These are phyloP conservation scores for Embiotoca jacksoni DNA, from an alignment of 2,113 vertebrate species.

Conservation along the genomic window DNA sequence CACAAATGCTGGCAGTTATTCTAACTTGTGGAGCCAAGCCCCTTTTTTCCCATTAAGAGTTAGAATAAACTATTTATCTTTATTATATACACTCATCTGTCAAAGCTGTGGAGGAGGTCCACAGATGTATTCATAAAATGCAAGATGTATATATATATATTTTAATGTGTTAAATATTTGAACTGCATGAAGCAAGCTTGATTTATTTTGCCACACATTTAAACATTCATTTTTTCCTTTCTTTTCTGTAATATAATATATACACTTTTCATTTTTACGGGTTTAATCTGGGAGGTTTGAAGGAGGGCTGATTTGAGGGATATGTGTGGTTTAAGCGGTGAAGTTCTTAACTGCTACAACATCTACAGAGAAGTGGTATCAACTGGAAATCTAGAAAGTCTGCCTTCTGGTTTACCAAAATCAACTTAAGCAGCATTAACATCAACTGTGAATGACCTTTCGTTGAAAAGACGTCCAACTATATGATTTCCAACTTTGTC, in stretches of 20 bases:
- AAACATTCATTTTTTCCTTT: constrained; percentile 15
- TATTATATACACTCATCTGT: constrained; percentile 78
- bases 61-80: constrained; percentile 79
- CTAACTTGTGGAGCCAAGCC: constrained; percentile 36
- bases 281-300: constrained; percentile 25
- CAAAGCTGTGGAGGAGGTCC: constrained; percentile 64
- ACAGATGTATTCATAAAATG: constrained; percentile 29
- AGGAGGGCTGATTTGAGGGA: constrained; percentile 27
- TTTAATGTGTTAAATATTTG: constrained; percentile 69
- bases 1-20: constrained; percentile 56
- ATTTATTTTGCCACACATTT: constrained; percentile 43
- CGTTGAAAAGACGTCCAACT: constrained; percentile 47
- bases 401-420: constrained; percentile 66
- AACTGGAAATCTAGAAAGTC: constrained; percentile 62
- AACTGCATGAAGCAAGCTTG: constrained; percentile 7
- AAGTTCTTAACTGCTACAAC: constrained; percentile 37
- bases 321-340: constrained; percentile 53
- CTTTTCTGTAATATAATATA: constrained; percentile 49
- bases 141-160: constrained; percentile 50
- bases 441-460: constrained; percentile 48
- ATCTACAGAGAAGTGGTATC: constrained; percentile 54
- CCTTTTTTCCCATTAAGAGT: constrained; percentile 72
- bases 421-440: constrained; percentile 54
- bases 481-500: constrained; percentile 46
- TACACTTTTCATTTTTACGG: constrained; percentile 14